Evolutionary conservation across 2,113 vertebrate species (phyloP), one percentile per base, ranked within the genome.

Genomic region (Silurus glanis): DNA sequence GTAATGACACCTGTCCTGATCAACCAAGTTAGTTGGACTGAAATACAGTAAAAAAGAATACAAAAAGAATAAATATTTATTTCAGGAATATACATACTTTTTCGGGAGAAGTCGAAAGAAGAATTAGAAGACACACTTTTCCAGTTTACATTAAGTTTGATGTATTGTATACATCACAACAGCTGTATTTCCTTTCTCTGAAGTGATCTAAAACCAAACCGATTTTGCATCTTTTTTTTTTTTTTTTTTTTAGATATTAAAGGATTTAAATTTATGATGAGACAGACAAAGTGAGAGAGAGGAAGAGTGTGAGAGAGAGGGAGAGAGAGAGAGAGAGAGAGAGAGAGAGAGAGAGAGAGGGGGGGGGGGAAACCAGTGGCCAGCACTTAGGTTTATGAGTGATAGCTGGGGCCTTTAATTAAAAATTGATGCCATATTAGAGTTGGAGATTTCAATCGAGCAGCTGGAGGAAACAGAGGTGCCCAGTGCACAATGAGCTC

Each of bases 401-500:
- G 83, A 83, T 79, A 88, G 90, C 90, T 90, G 85, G 71, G 80
- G 74, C 93, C 91, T 92, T 94, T 94, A 94, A 95, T 95, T 93
- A 95, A 95, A 94, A 94, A 93, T 93, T 90, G 49, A 95, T 94
- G 94, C 92, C 92, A 91, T 94, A 92, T 95, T 92, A 95, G 89
- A 92, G 92, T 93, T 92, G 91, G 92, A 93, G 91, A 93, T 93
- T 94, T 94, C 90, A 91, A 89, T 89, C 91, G 90, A 90, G 89
- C 92, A 88, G 93, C 89, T 86, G 75, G 89, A 91, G 87, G 90
- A 93, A 91, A 93, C 86, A 89, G 61, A 80, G 80, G 83, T 83
- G 86, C 83, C n/a, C 19, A 89, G 83, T 80, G 86, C 86, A 51
- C 69, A 90, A 76, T 91, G 91, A 92, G 91, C 72, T 90, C 86